Evolutionary conservation across 2,113 vertebrate genomes (phyloP).

Genomic region (Pedetes capensis): DNA sequence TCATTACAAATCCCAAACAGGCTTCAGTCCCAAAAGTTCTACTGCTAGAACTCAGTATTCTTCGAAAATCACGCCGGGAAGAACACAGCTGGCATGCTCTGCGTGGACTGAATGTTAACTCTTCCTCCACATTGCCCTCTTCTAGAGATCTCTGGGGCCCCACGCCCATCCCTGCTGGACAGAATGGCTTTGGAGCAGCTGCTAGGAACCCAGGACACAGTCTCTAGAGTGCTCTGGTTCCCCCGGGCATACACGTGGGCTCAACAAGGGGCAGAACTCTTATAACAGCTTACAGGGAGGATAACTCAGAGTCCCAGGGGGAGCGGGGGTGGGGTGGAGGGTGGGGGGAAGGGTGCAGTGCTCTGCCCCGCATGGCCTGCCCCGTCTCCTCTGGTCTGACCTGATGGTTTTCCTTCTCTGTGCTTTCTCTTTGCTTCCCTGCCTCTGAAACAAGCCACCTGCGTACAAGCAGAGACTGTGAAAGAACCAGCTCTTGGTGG

Average conservation of each 20-base stretch:
- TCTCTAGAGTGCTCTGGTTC: accelerated
- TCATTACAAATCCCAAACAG: background rate
- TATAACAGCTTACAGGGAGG: accelerated
- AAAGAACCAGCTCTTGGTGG: background rate
- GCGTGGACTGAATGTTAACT: background rate
- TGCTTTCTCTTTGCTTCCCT: too few species aligned
- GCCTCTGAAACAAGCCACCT: background rate
- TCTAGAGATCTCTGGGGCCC: background rate
- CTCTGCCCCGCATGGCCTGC: accelerated
- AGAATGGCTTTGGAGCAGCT: accelerated
- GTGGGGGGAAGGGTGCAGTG: background rate
- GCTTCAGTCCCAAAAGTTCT: background rate
- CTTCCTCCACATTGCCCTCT: background rate
- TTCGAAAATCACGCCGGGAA: background rate
- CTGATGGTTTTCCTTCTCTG: background rate
- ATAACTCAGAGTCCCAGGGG: too few species aligned
- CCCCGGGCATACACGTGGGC: accelerated
- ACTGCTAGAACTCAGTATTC: background rate
- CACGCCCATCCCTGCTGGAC: background rate
- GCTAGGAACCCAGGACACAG: accelerated
- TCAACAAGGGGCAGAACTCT: accelerated
- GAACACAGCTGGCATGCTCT: background rate
- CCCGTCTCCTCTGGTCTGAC: background rate
- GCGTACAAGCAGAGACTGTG: accelerated
- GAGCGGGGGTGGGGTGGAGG: too few species aligned